These are phyloP conservation scores for Sinosuthora webbiana DNA, from an alignment of 2,113 vertebrate species.

Conservation along the genomic window DNA sequence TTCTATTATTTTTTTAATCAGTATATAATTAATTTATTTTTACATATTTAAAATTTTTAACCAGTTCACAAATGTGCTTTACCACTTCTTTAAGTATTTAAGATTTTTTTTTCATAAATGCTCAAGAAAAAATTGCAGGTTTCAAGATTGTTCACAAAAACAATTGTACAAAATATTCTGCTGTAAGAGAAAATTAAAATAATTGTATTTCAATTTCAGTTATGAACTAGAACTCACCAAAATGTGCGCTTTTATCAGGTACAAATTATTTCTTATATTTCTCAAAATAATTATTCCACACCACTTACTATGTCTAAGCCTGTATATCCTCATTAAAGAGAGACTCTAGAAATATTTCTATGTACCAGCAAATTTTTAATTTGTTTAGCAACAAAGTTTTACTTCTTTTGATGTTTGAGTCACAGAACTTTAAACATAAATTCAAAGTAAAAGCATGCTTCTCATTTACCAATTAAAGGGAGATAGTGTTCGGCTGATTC, in stretches of 20 bases:
- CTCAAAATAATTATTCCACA: not conserved
- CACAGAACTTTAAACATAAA: not conserved
- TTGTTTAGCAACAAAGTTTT: not conserved
- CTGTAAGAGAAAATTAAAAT: not conserved
- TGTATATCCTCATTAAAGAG: not conserved
- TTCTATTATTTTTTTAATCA: not conserved
- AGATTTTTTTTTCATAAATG: not conserved
- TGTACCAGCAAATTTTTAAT: not conserved
- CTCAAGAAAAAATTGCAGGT: not conserved
- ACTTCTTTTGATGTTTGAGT: not conserved
- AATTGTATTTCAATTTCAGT: not conserved
- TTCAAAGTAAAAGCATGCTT: not conserved
- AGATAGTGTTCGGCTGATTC: not conserved
- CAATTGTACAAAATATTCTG: not conserved
- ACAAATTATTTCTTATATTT: not conserved
- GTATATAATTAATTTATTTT: not conserved
- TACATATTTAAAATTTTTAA: not conserved
- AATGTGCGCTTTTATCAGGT: not conserved
- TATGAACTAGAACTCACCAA: not conserved
- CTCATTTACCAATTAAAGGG: not conserved
- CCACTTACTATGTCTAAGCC: not conserved
- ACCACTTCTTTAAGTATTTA: not conserved
- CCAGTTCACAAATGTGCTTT: not conserved
- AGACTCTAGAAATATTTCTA: not conserved
- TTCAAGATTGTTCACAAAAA: not conserved